Evolutionary conservation across 35 echinoderm and acorn worm species (phyloP).

Genomic region (Apostichopus parvimensis): DNA sequence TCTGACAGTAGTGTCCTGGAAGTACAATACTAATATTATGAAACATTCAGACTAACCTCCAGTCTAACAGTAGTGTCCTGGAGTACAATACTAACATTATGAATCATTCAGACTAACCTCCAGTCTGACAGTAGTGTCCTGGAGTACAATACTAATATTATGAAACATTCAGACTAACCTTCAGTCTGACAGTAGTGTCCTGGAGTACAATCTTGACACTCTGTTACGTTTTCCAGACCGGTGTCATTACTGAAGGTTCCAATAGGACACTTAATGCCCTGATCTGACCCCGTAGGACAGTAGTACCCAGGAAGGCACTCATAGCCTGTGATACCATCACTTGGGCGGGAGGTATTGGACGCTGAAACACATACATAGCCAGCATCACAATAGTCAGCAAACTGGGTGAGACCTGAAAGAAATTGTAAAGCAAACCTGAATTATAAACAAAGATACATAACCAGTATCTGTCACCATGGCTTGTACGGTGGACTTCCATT

Average conservation of each 20-base stretch:
- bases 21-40: too few species aligned
- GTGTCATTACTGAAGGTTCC: constrained; percentile 94
- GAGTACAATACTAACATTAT: not conserved
- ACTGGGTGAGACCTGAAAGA: constrained; percentile 65
- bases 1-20: too few species aligned
- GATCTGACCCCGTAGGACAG: constrained; percentile 93
- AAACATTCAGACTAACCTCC: too few species aligned
- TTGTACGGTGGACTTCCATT: too few species aligned
- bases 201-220: constrained; percentile 87
- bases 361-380: constrained; percentile 96
- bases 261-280: constrained; percentile 89
- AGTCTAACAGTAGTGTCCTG: too few species aligned
- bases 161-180: constrained; percentile 49
- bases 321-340: constrained; percentile 88
- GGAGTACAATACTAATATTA: constrained; percentile 68
- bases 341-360: constrained; percentile 78
- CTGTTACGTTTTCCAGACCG: constrained; percentile 95
- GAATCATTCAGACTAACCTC: constrained; percentile 35
- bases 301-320: constrained; percentile 96
- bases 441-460: too few species aligned
- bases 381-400: constrained; percentile 86
- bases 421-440: not conserved
- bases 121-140: constrained; percentile 80
- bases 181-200: constrained; percentile 87
- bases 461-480: too few species aligned